Evolutionary conservation across 2,113 vertebrate species (phyloP), one percentile per base, ranked within the genome.

Genomic region (Calyptomena viridis): DNA sequence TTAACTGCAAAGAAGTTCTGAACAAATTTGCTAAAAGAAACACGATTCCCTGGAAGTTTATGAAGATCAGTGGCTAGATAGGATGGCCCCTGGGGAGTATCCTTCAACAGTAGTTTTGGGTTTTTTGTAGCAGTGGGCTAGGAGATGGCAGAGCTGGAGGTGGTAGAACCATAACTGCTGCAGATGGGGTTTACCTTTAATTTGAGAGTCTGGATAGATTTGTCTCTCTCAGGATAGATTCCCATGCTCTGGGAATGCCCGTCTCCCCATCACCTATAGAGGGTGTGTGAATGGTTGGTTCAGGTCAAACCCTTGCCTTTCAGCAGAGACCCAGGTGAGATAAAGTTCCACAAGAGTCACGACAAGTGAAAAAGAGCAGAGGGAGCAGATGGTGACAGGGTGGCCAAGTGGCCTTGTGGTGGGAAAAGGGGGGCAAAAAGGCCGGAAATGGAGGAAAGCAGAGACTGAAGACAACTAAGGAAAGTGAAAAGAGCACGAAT

Each of bases 51-150:
- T 82, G 30, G 27, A 80, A 73, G 4, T 56, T 73, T 35, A 25
- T 68, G 44, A 59, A 68, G 68, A 67, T 50, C 33, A 15, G 21
- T 37, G 11, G 5, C 27, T 64, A 30, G 30, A 44, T 72, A 72
- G 63, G 76, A 17, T 39, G 5, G 3, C 28, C 16, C 22, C 47
- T 40, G 5, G 12, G n/a, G 6, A 58, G 5, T 46, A 35, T 53
- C n/a, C 8, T 27, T 72, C 0, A 0, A 7, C 68, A 23, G 8
- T 2, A 1, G 10, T 27, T 75, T 68, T 83, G 42, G 2, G 24
- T 52, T 21, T 22, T 72, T 53, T n/a, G 22, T 46, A 24, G 50
- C 62, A 50, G 71, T 10, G 8, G 19, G 14, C 30, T 62, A 9
- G 42, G 28, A 72, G 22, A 15, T 59, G 30, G 11, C 46, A 4